Percentiles rank a stretch among this genome's conserved stretches.
Conservation (phyloP, 2,888 invertebrate genomes). For the Drosophila flavopinicola region DNA sequence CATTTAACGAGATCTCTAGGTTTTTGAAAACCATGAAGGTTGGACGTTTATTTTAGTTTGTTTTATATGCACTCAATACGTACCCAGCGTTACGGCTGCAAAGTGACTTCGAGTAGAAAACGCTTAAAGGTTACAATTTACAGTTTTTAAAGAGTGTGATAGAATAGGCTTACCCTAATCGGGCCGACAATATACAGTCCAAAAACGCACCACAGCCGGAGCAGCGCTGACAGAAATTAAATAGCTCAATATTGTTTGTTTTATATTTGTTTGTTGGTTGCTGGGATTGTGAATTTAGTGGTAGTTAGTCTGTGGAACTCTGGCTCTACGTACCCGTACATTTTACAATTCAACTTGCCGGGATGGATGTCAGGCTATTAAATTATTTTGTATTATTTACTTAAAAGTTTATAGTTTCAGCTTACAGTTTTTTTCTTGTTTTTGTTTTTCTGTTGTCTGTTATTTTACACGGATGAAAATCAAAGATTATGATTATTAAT, state of each 20-base stretch:
- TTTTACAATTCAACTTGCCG: conserved; percentile 44
- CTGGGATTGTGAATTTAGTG: conserved; percentile 30
- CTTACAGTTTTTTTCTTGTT: conserved; percentile 36
- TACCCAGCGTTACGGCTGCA: conserved; percentile 67
- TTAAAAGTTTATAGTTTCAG: conserved; percentile 44
- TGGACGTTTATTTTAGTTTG: conserved; percentile 26
- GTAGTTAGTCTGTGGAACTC: conserved; percentile 32
- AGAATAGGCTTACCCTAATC: conserved; percentile 65
- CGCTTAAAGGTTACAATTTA: conserved; percentile 55
- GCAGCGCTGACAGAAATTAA: conserved; percentile 43
- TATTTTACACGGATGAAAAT: conserved; percentile 52
- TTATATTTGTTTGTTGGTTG: conserved; percentile 6
- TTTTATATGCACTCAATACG: conserved; percentile 60
- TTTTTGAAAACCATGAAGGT: conserved; percentile 19
- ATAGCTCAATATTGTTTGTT: conserved; percentile 20
- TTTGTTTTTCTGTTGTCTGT: conserved; percentile 32
- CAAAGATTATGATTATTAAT: conserved; percentile 54
- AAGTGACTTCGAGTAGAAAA: conserved; percentile 67
- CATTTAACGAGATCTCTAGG: conserved; percentile 45
- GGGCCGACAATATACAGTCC: conserved; percentile 55
- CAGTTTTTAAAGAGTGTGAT: conserved; percentile 32
- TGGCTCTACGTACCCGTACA: conserved; percentile 55
- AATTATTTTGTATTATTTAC: conserved; percentile 39
- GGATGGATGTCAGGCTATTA: conserved; percentile 40
- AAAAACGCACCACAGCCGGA: conserved; percentile 28